Evolutionary conservation across 2,797 vertebrate genomes (phyloP), one percentile per base, ranked within the genome.

Genomic region (Sebastolobus altivelis): DNA sequence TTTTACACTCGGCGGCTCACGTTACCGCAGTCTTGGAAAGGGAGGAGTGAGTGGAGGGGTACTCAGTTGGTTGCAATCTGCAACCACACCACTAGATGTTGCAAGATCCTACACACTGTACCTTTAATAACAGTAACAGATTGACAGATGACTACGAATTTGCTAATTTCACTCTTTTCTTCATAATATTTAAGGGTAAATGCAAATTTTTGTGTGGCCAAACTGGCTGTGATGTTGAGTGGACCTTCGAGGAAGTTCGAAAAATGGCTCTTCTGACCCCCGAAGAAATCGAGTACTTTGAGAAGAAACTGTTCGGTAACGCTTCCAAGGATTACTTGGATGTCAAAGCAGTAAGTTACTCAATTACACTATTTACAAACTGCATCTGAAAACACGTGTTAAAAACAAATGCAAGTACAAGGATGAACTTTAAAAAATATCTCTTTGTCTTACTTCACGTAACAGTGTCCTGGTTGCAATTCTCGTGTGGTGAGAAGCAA

Each of bases 191-290:
- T 16, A 54, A 95, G 95, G 91, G 92, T 2, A 25, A 85, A 8
- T 80, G 68, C 67, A 88, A 9, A 16, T 95, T 95, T 76, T 12
- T 54, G 5, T 95, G 94, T 69, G 92, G 92, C 6, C 85, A 84
- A 1, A 43, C 43, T 3, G 0, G 0, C 4, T 95, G 95, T 76
- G 38, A 46, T 2, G 77, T 46, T 1, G 81, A 60, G 65, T 95
- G 94, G 94, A 5, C 85, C 0, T 94, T 87, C 1, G 27, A 81
- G 13, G 95, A 95, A 65, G 92, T 95, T 29, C 54, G 88, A 25
- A 91, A 89, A 75, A 85, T 94, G 87, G 94, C 95, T 62, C 81
- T 93, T 8, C 84, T 95, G 54, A 95, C 90, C 4, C 31, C 76
- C 5, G 76, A 87, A 33, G 94, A 95, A 72, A 86, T 65, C 6